These are phyloP conservation scores for Macropis europaea DNA, from an alignment of 2,888 invertebrate genomes.

Conservation along the genomic window DNA sequence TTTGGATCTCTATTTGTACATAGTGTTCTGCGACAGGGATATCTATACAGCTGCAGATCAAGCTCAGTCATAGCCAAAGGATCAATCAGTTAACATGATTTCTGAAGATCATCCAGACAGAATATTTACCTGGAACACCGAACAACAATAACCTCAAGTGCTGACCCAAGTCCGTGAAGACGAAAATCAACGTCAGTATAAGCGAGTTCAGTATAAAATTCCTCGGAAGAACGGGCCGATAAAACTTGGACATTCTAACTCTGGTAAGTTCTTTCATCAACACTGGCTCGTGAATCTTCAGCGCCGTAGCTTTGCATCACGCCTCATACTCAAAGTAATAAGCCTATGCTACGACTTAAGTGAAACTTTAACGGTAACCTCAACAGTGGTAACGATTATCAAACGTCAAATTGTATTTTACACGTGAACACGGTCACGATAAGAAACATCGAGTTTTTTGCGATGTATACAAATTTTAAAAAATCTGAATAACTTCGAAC, in stretches of 20 bases:
- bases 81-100: too few species aligned
- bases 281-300: neutral
- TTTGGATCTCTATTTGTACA: too few species aligned
- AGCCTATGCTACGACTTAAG: neutral
- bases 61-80: too few species aligned
- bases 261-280: neutral
- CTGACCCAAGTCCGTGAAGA: constrained; percentile 15
- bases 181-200: constrained; percentile 16
- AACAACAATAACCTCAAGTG: constrained; percentile 24
- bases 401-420: neutral
- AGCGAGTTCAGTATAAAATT: constrained; percentile 10
- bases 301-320: neutral
- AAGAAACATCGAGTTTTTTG: neutral
- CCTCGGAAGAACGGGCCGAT: neutral
- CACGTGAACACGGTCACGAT: neutral
- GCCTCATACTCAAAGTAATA: neutral
- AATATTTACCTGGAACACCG: constrained; percentile 24
- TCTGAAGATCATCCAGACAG: too few species aligned
- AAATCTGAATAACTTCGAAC: too few species aligned
- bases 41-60: too few species aligned
- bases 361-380: neutral
- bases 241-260: constrained; percentile 17
- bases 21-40: too few species aligned
- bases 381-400: neutral
- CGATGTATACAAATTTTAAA: neutral